Conservation (phyloP, 2,113 vertebrate species). For the Stigmatopora nigra region DNA sequence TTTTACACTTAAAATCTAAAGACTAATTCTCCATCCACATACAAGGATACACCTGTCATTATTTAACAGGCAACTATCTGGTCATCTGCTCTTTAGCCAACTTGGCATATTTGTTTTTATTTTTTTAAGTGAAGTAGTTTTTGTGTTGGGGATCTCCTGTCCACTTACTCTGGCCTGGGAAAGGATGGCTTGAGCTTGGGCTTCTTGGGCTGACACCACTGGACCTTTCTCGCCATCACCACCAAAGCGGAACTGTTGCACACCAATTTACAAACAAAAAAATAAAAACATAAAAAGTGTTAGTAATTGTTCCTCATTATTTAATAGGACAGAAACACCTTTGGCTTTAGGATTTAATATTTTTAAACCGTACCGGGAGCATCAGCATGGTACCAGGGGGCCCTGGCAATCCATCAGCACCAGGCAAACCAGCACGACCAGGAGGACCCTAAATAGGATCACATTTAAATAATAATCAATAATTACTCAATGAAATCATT, state of each 20-base stretch:
- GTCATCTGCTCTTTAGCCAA: constrained; percentile 41
- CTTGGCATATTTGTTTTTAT: constrained; percentile 54
- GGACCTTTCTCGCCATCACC: constrained; percentile 92
- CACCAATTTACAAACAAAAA: constrained; percentile 6
- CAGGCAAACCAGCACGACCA: constrained; percentile 87
- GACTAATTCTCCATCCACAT: neutral
- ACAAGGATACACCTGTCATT: constrained; percentile 56
- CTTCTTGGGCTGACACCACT: constrained; percentile 87
- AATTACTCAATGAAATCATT: neutral
- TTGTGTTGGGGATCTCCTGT: neutral
- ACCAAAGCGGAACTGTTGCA: constrained; percentile 86
- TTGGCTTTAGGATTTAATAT: neutral
- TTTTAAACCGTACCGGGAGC: constrained; percentile 79
- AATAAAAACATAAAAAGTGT: neutral
- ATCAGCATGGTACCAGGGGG: constrained; percentile 96
- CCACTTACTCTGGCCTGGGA: constrained; percentile 93
- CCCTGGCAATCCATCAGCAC: constrained; percentile 89
- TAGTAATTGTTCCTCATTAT: neutral
- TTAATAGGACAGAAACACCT: neutral
- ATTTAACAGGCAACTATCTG: constrained; percentile 61
- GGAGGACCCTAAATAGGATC: constrained; percentile 76
- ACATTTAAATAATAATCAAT: constrained; percentile 1
- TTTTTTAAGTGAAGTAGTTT: constrained; percentile 18
- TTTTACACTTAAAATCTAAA: neutral
- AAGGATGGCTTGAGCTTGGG: constrained; percentile 95